Percentiles rank a stretch among this genome's conserved stretches.
phyloP scores from a whole-genome alignment of 2,113 vertebrate species.

The Blennius ocellaris region DNA sequence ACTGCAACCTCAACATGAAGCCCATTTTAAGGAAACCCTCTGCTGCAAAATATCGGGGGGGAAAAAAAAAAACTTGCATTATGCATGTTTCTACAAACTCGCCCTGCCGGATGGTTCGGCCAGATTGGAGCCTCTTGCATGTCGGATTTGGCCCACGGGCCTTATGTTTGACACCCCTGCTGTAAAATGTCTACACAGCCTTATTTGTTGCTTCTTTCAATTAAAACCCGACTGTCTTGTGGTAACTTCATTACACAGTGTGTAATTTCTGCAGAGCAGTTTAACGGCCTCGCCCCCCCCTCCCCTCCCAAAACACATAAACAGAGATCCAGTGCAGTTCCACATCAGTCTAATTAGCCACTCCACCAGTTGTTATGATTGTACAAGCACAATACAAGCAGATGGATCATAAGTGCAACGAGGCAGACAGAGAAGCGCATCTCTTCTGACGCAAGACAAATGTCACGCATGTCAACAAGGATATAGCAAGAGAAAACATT shows the following conservation, averaged over 20 bases:
- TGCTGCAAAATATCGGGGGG: too few species aligned
- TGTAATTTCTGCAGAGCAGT: slow-evolving; percentile 24
- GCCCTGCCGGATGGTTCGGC: too few species aligned
- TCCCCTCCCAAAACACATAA: slow-evolving; percentile 26
- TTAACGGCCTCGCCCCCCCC: slow-evolving; percentile 40
- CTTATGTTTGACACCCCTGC: too few species aligned
- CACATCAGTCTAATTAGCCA: slow-evolving; percentile 46
- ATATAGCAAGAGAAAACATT: background rate
- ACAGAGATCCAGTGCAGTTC: slow-evolving; percentile 24
- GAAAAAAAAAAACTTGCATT: too few species aligned
- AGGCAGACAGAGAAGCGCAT: background rate
- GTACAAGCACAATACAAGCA: slow-evolving; percentile 3
- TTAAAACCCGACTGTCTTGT: slow-evolving; percentile 19
- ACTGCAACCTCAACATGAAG: too few species aligned
- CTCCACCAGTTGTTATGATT: slow-evolving; percentile 6
- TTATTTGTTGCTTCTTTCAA: slow-evolving; percentile 20
- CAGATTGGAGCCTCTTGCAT: too few species aligned
- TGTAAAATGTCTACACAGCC: background rate
- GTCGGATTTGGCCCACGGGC: too few species aligned
- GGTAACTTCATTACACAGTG: slow-evolving; percentile 29
- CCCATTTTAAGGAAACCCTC: too few species aligned
- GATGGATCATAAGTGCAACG: slow-evolving; percentile 2
- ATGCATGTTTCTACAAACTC: too few species aligned
- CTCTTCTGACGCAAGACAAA: background rate
- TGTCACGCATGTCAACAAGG: background rate